Base-by-base conservation (phyloP, 1,140 invertebrate genomes). In the Philaenus spumarius region DNA sequence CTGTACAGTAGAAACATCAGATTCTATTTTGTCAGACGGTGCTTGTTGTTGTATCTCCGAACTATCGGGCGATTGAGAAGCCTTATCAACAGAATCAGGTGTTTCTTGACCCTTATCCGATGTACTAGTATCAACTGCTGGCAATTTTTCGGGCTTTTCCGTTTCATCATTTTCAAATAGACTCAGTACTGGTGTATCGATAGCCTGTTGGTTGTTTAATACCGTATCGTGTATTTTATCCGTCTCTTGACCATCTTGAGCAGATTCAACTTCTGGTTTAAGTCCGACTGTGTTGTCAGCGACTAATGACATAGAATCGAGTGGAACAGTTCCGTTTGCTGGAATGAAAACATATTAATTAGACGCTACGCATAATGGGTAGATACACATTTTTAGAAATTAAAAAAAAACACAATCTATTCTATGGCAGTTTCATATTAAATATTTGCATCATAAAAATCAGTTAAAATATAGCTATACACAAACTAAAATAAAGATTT, bases 291-390 rank as follows among this genome's bases (percentile, higher is more conserved):
- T 30, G 9, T 30, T 30, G 9, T 30, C 26, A 4, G 26, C 3
- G 26, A 30, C 9, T 30, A 30, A 30, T 15, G 54, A 37, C 12
- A 60, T 40, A 42, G 40, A 30, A 30, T 65, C 55, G 30, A 61
- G 26, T 45, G 66, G 56, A 19, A 62, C 37, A 15, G 65, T 68
- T 40, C 59, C 66, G 58, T 68, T 68, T 22, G 63, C 66, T 68
- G 54, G 15, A 66, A 66, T 39, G 53, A 45, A 58, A 42, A 57
- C 22, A 12, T 23, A 34, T 9, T 19, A 35, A 35, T 7, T 35
- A 35, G 14, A 35, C n/a, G n/a, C n/a, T n/a, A n/a, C n/a, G n/a
- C n/a, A n/a, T n/a, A n/a, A n/a, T n/a, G n/a, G n/a, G n/a, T n/a
- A n/a, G n/a, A n/a, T n/a, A n/a, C n/a, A n/a, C n/a, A n/a, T n/a